A percentile compares a stretch with the other conserved stretches of the same genome.
Evolutionary conservation across 2,113 vertebrate species (phyloP).

Genomic region (Tursiops truncatus): DNA sequence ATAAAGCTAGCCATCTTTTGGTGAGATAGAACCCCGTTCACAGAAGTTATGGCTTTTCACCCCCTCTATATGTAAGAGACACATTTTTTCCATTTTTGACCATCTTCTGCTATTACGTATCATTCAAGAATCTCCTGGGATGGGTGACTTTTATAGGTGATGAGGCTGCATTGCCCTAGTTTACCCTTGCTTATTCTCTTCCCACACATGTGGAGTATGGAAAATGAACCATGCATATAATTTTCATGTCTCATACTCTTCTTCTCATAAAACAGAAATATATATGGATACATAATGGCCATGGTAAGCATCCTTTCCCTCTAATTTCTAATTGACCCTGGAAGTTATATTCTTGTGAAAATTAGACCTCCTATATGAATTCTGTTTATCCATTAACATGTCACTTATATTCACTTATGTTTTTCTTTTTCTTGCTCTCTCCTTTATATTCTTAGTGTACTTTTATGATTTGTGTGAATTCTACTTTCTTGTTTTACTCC

Average conservation of each 20-base stretch:
- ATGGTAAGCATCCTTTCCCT: neutral
- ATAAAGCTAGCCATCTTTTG: neutral
- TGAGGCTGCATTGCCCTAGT: neutral
- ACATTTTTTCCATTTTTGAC: neutral
- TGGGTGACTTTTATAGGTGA: neutral
- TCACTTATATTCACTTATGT: neutral
- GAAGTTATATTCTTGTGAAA: neutral
- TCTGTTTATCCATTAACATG: neutral
- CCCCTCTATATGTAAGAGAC: neutral
- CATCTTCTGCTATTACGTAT: neutral
- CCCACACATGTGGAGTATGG: neutral
- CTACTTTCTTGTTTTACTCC: neutral
- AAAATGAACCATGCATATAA: neutral
- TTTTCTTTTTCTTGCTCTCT: neutral
- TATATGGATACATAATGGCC: neutral
- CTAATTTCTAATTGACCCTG: neutral
- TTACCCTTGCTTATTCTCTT: neutral
- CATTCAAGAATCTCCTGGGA: neutral
- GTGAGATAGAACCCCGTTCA: neutral
- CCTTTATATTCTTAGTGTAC: neutral
- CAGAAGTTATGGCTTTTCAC: neutral
- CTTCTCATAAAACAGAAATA: constrained; percentile 30
- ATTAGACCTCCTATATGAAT: neutral
- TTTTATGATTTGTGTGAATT: constrained; percentile 21
- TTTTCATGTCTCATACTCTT: neutral